Percentiles rank a stretch among this genome's conserved stretches.
Conservation (phyloP, 2,113 vertebrate species). For the Indicator maculatus region DNA sequence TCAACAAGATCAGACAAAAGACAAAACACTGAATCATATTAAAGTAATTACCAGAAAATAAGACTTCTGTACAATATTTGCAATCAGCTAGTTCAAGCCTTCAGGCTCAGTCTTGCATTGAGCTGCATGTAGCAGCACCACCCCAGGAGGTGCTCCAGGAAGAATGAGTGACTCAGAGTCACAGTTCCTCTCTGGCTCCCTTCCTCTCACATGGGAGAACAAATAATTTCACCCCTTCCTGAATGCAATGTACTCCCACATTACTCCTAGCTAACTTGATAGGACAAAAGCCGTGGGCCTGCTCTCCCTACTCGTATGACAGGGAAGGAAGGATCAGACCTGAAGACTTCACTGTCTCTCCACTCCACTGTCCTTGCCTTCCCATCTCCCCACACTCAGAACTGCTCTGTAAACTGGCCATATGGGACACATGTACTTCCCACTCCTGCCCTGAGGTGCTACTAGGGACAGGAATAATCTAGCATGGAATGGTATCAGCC, state of each 20-base stretch:
- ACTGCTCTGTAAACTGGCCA: background rate
- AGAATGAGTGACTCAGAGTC: conserved; percentile 24
- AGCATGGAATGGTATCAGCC: background rate
- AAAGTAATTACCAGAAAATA: conserved; percentile 62
- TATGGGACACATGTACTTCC: conserved; percentile 3
- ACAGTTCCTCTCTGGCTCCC: conserved; percentile 44
- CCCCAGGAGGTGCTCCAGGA: conserved; percentile 45
- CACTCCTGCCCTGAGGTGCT: background rate
- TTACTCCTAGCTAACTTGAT: background rate
- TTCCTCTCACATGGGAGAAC: background rate
- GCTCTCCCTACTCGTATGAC: too few relatives aligned
- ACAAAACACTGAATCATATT: conserved; percentile 67
- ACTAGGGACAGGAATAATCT: background rate
- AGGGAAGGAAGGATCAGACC: background rate
- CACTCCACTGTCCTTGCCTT: background rate
- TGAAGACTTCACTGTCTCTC: rapidly evolving
- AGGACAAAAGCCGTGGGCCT: background rate
- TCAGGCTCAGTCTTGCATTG: conserved; percentile 49
- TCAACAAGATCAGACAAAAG: conserved; percentile 63
- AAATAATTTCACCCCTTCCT: background rate
- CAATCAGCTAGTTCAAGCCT: conserved; percentile 14
- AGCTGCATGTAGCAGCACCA: conserved; percentile 38
- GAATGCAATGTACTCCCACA: background rate
- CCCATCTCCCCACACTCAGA: background rate
- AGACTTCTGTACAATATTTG: conserved; percentile 54